Evolutionary conservation across 2,888 invertebrate species (phyloP), one percentile per base, ranked within the genome.

Genomic region (Harmothoe impar): DNA sequence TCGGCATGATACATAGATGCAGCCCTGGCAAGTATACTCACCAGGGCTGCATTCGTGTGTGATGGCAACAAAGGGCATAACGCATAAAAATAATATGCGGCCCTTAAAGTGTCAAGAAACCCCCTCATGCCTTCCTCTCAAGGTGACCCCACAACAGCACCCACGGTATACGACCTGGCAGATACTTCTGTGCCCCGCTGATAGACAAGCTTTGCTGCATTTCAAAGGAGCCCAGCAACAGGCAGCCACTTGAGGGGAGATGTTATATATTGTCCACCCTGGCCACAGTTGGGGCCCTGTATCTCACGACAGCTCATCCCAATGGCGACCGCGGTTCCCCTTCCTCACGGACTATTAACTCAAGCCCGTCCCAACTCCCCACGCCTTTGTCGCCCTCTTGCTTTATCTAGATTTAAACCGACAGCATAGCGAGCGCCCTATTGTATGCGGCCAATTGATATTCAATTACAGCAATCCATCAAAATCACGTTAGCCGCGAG

Each of bases 321-420:
- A 12, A 33, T 17, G 35, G 23, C 25, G n/a, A 43, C 81, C 33
- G 35, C 35, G 35, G 81, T n/a, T 81, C 23, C 43, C 35, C 17
- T 29, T 35, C 35, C 81, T 35, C 81, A 81, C 81, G 81, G 81
- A 81, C 81, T 81, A 81, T 81, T 81, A 81, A 81, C 81, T 81
- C 35, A 20, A 20, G 81, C 43, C 35, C 43, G 20, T 0, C 81
- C 81, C 23, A 35, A 33, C 81, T 33, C n/a, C 33, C 81, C 81
- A 17, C 17, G n/a, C 81, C 81, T 10, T 81, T 81, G 86, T 86
- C 25, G 31, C 25, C 17, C 86, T 20, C 54, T 86, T 86, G 29
- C 86, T 86, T 86, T 86, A 86, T 86, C 86, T 86, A 52, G 86
- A 86, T 86, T 86, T 86, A 86, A 86, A 56, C 52, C 56, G 86